Percentiles rank a stretch among this genome's conserved stretches.
These are phyloP conservation scores for Pelvicachromis taeniatus DNA, from an alignment of 2,113 vertebrate genomes.

Conservation along the genomic window DNA sequence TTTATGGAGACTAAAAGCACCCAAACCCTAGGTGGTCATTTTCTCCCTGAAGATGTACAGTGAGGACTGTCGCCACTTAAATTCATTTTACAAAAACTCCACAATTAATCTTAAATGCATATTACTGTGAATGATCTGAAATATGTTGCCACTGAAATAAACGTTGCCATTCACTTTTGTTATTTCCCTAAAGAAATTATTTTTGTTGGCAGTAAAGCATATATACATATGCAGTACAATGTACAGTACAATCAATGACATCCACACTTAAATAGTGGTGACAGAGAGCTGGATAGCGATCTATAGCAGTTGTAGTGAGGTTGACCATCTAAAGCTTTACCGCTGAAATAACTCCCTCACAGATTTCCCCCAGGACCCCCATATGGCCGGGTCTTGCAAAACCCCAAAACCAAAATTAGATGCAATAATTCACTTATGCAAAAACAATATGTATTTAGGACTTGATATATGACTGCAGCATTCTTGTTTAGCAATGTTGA, in stretches of 20 bases:
- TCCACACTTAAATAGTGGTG: not conserved
- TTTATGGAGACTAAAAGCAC: no score
- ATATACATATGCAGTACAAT: not conserved
- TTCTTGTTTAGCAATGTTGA: slow-evolving; percentile 38
- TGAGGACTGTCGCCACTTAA: no score
- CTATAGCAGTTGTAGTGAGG: slow-evolving; percentile 16
- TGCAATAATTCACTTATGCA: slow-evolving; percentile 31
- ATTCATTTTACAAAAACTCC: no score
- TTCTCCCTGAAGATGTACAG: no score
- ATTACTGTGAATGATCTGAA: no score
- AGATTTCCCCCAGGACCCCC: not conserved
- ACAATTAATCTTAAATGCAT: no score
- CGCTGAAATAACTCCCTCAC: not conserved
- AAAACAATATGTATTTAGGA: slow-evolving; percentile 33
- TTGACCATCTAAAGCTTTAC: not conserved
- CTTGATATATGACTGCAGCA: slow-evolving; percentile 21
- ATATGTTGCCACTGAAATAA: no score
- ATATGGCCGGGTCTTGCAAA: slow-evolving; percentile 27
- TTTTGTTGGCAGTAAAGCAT: not conserved
- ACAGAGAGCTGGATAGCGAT: slow-evolving; percentile 11
- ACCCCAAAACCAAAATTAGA: slow-evolving; percentile 26
- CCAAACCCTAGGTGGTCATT: no score
- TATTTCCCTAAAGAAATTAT: not conserved
- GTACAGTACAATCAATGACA: not conserved
- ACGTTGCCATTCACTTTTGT: no score